Evolutionary conservation across 2,888 invertebrate genomes (phyloP).

Genomic region (Andrena haemorrhoa): DNA sequence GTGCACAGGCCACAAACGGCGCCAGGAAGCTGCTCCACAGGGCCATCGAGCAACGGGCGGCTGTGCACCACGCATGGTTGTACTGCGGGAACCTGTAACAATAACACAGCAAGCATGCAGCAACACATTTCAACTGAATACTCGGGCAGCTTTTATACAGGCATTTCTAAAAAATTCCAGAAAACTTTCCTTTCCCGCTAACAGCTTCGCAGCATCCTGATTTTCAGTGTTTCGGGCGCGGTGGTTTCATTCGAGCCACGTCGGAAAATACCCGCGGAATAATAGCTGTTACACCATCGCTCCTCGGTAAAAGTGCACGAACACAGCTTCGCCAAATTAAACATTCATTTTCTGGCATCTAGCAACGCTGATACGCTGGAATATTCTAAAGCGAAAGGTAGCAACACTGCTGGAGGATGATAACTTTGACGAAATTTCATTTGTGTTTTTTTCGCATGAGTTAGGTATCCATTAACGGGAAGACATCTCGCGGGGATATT

Average conservation of each 20-base stretch:
- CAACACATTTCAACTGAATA: no score
- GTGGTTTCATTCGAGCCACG: background rate
- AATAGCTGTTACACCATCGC: background rate
- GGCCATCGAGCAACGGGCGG: conserved; percentile 91
- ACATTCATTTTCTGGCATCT: background rate
- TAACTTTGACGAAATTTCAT: background rate
- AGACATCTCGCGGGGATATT: background rate
- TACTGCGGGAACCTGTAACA: conserved; percentile 91
- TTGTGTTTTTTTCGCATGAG: background rate
- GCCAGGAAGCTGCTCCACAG: conserved; percentile 91
- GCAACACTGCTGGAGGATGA: background rate
- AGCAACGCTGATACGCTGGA: background rate
- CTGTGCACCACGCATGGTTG: conserved; percentile 91
- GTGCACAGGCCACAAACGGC: conserved; percentile 93
- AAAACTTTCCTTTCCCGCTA: no score
- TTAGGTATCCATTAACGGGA: background rate
- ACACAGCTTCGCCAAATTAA: background rate
- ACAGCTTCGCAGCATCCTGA: no score
- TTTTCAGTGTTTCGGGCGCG: background rate
- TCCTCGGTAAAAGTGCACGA: background rate
- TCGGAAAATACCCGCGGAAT: background rate
- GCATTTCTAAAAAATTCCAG: no score
- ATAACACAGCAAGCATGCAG: background rate
- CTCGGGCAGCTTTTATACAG: no score
- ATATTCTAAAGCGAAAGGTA: no score